A percentile compares a stretch with the other conserved stretches of the same genome.
phyloP scores from a whole-genome alignment of 2,797 vertebrate genomes.

The Sebastes hubbsi region DNA sequence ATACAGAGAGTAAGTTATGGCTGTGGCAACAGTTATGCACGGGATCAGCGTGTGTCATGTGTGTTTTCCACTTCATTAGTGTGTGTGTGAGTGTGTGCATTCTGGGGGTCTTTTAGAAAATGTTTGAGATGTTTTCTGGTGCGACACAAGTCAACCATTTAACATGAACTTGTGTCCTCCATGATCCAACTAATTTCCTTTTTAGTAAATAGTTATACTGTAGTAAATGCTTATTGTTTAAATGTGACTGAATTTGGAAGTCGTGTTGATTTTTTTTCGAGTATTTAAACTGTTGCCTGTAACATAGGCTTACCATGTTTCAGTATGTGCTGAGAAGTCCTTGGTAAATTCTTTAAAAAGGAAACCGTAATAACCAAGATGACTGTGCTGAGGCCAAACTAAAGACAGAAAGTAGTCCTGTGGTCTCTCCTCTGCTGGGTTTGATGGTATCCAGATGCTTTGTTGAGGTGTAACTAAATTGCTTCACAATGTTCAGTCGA shows the following conservation, averaged over 20 bases:
- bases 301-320: background rate
- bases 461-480: constrained; percentile 39
- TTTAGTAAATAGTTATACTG: background rate
- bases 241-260: background rate
- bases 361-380: background rate
- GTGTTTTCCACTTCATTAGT: background rate
- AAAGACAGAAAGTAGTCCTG: background rate
- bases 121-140: constrained; percentile 17
- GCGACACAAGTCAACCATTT: constrained; percentile 11
- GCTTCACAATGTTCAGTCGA: background rate
- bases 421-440: background rate
- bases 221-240: background rate
- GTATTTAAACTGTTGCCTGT: background rate
- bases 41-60: background rate
- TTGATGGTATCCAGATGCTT: constrained; percentile 57
- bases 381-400: background rate
- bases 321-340: background rate
- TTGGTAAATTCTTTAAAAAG: background rate
- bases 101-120: background rate
- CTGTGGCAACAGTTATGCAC: background rate
- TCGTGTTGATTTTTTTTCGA: background rate
- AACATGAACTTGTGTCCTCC: background rate
- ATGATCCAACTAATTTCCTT: too few relatives aligned
- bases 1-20: constrained; percentile 49
- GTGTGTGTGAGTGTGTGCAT: background rate